Base-by-base conservation (phyloP, 64 coral and sea anemone genomes). In the Pachyseris speciosa region DNA sequence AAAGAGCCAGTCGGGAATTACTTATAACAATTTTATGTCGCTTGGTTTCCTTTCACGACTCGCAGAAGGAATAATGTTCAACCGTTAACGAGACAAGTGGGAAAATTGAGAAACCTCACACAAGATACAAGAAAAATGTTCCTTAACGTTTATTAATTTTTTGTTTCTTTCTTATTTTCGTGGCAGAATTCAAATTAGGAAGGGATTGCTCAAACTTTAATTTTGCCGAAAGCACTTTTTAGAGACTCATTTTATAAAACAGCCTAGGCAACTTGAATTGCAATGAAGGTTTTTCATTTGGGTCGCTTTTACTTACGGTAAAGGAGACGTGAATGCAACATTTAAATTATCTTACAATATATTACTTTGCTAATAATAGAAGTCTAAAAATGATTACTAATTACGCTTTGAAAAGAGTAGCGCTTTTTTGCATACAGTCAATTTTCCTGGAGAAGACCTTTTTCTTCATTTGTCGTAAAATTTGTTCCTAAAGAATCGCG, bases 341-440 rank as follows among this genome's bases (percentile, higher is more conserved):
- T 87, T 78, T 81, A 88, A 93, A 71, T 81, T 12, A 67, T 78
- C 84, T 55, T 61, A 73, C 42, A 87, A 87, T 87, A 29, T 25
- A 67, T 87, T 86, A 84, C 86, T 93, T 81, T 42, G 42, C 41
- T 72, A 71, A 93, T 88, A 81, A 88, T 72, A 87, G 45, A 36
- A 70, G 69, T 67, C 37, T 65, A 37, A 30, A 55, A 84, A 72
- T 57, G 74, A 48, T 93, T 72, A 87, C 91, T 87, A 61, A 81
- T 81, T 41, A 61, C 55, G 20, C 36, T 38, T 81, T 83, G 40
- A 63, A 88, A 93, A 87, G 91, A 71, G 17, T 31, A 87, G 73
- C 16, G 31, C 36, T 81, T 39, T 70, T 77, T 75, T 58, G 84
- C 64, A 41, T 88, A 41, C 9, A 49, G 49, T 57, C 42, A 75